Conservation (phyloP, 2,888 invertebrate genomes). For the Petrolisthes manimaculis region DNA sequence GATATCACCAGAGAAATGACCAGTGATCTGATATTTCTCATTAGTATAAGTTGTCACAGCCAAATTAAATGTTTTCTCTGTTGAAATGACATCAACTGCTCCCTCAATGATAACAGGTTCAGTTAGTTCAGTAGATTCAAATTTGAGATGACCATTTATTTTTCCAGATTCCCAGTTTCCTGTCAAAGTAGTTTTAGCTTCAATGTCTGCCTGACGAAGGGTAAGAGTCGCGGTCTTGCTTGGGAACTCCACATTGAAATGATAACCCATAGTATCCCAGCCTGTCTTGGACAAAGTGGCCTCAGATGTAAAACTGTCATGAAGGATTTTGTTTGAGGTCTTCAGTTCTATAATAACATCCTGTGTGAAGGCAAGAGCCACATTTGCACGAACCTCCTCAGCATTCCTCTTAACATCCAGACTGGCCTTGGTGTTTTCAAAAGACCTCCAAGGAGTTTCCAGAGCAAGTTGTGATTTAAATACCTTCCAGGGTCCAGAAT, state of each 20-base stretch:
- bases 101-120: conserved; percentile 21
- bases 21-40: conserved; percentile 29
- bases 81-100: conserved; percentile 6
- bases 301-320: conserved; percentile 5
- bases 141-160: background rate
- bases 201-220: conserved; percentile 11
- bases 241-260: conserved; percentile 20
- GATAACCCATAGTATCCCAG: conserved; percentile 39
- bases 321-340: background rate
- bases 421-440: conserved; percentile 13
- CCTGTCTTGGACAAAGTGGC: conserved; percentile 28
- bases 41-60: background rate
- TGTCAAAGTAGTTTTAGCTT: conserved; percentile 11
- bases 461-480: conserved; percentile 15
- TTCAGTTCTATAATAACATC: conserved; percentile 5
- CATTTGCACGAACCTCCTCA: conserved; percentile 2
- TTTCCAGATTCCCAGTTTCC: conserved; percentile 30
- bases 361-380: conserved; percentile 20
- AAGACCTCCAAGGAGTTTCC: conserved; percentile 17
- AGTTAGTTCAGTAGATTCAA: conserved; percentile 13
- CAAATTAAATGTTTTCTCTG: conserved; percentile 5
- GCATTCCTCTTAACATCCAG: conserved; percentile 19
- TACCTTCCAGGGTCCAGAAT: background rate
- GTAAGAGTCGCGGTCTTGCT: background rate
- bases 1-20: conserved; percentile 23